Evolutionary conservation across 2,888 invertebrate species (phyloP).

Genomic region (Polydrusus tereticollis): DNA sequence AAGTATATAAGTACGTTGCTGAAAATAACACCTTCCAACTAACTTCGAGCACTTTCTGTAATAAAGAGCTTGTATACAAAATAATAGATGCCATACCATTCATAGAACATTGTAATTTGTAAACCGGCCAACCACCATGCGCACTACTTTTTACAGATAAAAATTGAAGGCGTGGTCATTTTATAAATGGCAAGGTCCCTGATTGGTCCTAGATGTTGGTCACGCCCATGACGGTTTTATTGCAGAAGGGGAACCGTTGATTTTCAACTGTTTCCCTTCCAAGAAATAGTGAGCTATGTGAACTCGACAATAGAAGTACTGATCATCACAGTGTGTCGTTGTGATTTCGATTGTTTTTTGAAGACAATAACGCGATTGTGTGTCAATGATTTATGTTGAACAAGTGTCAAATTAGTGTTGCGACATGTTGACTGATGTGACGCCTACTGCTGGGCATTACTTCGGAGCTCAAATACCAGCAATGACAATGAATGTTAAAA

Average conservation of each 20-base stretch:
- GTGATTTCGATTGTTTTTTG: conserved; percentile 56
- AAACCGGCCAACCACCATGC: conserved; percentile 56
- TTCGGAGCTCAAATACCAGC: conserved; percentile 74
- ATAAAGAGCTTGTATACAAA: conserved; percentile 67
- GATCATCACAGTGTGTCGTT: conserved; percentile 54
- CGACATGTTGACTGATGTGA: conserved; percentile 73
- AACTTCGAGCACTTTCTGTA: conserved; percentile 57
- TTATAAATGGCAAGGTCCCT: conserved; percentile 62
- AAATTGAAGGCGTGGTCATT: conserved; percentile 60
- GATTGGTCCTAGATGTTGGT: conserved; percentile 56
- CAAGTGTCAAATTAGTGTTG: conserved; percentile 45
- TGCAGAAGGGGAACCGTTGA: conserved; percentile 64
- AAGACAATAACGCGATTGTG: conserved; percentile 46
- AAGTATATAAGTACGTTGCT: conserved; percentile 54
- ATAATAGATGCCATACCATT: conserved; percentile 62
- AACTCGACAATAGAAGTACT: conserved; percentile 65
- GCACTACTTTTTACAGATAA: conserved; percentile 54
- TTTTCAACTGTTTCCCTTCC: conserved; percentile 61
- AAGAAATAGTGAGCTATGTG: conserved; percentile 67
- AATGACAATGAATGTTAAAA: conserved; percentile 73
- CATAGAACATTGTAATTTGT: conserved; percentile 53
- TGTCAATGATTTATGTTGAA: conserved; percentile 42
- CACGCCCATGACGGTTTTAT: conserved; percentile 52
- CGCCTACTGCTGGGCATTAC: conserved; percentile 73
- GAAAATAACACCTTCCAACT: conserved; percentile 60